phyloP scores from a whole-genome alignment of 2,797 vertebrate genomes.

The Cygnus olor region DNA sequence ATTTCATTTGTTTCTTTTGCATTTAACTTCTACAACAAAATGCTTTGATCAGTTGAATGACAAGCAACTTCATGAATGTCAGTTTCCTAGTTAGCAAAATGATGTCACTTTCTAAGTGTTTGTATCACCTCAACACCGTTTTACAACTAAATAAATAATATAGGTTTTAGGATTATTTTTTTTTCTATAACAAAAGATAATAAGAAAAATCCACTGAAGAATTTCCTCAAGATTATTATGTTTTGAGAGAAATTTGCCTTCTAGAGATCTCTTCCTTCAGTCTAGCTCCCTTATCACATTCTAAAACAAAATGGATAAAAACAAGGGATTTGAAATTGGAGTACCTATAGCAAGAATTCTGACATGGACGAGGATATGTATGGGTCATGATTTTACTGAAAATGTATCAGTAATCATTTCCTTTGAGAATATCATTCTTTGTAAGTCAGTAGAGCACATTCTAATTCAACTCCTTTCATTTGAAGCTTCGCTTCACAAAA shows the following conservation, averaged over 20 bases:
- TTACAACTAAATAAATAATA: not conserved
- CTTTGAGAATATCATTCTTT: not conserved
- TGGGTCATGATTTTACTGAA: not conserved
- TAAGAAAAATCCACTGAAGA: not conserved
- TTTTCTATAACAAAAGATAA: not conserved
- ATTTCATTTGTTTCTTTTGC: constrained; percentile 7
- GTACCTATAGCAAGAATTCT: not conserved
- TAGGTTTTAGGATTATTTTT: not conserved
- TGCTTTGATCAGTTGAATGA: not conserved
- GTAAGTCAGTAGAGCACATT: not conserved
- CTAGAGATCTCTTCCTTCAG: not conserved
- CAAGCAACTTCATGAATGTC: not conserved
- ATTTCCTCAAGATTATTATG: not conserved
- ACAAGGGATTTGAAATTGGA: not conserved
- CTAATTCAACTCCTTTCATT: not conserved
- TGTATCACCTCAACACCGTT: not conserved
- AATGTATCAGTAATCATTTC: not conserved
- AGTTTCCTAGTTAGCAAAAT: not conserved
- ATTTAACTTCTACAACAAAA: not conserved
- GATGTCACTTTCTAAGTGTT: not conserved
- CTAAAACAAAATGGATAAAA: not conserved
- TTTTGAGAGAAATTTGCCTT: not conserved
- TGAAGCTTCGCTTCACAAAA: not conserved
- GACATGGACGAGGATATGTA: not conserved
- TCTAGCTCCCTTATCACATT: not conserved